phyloP scores from a whole-genome alignment of 2,888 invertebrate species.

The Adelognathus sp. region DNA sequence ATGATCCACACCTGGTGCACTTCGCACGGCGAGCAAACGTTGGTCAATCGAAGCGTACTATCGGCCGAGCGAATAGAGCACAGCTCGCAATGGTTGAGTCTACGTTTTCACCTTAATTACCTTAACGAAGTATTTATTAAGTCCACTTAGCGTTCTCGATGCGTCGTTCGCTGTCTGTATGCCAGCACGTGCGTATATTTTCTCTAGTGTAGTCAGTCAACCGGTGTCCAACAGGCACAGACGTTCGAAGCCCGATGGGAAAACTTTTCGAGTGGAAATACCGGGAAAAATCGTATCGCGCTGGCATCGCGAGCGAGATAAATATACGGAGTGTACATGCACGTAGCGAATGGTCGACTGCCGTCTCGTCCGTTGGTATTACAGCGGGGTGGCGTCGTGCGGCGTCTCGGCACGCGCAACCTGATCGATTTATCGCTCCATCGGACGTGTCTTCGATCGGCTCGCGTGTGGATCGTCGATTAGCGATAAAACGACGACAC shows the following conservation, averaged over 20 bases:
- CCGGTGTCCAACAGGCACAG: slow-evolving; percentile 19
- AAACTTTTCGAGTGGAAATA: slow-evolving; percentile 14
- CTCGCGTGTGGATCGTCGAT: slow-evolving; percentile 35
- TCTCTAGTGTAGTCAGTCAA: not conserved
- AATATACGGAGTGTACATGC: slow-evolving; percentile 5
- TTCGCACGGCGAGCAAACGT: slow-evolving; percentile 14
- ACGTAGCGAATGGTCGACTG: slow-evolving; percentile 10
- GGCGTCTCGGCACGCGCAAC: slow-evolving; percentile 34
- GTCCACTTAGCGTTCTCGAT: slow-evolving; percentile 43
- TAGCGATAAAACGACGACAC: slow-evolving; percentile 34
- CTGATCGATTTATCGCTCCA: slow-evolving; percentile 54
- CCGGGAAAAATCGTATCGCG: slow-evolving; percentile 44
- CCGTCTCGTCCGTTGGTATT: slow-evolving; percentile 3
- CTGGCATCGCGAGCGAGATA: slow-evolving; percentile 17
- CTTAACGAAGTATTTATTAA: slow-evolving; percentile 53
- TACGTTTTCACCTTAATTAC: slow-evolving; percentile 45
- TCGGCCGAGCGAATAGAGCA: slow-evolving; percentile 8
- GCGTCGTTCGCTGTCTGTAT: slow-evolving; percentile 24
- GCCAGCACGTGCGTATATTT: not conserved
- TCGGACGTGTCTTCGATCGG: slow-evolving; percentile 25
- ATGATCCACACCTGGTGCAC: slow-evolving; percentile 44
- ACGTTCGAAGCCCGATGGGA: slow-evolving; percentile 27
- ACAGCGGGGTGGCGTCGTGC: slow-evolving; percentile 34
- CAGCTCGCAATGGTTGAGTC: slow-evolving; percentile 8
- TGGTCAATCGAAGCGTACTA: slow-evolving; percentile 48